Conservation (phyloP, 1,140 invertebrate species). For the Thaumatotibia leucotreta region DNA sequence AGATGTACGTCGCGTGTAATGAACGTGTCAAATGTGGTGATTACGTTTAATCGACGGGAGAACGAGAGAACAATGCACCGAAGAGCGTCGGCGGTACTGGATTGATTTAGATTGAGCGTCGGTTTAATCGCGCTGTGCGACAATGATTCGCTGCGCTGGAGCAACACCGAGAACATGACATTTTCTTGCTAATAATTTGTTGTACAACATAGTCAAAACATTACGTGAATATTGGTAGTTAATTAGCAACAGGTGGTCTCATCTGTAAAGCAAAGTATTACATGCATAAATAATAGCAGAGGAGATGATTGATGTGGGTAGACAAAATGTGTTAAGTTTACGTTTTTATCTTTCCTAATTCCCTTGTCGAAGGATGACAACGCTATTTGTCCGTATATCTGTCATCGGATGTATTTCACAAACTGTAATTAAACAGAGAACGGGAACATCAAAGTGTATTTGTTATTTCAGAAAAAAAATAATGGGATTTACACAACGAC, state of each 20-base stretch:
- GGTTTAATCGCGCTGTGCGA: conserved; percentile 52
- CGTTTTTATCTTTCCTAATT: background rate
- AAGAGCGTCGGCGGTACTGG: conserved; percentile 29
- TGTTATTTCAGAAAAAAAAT: too few relatives aligned
- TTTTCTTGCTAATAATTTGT: background rate
- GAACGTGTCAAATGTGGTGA: conserved; percentile 48
- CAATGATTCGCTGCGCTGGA: conserved; percentile 41
- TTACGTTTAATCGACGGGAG: conserved; percentile 48
- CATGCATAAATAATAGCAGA: background rate
- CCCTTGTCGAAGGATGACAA: too few relatives aligned
- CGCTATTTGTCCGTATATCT: too few relatives aligned
- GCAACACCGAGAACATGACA: background rate
- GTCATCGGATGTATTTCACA: too few relatives aligned
- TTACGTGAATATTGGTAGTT: background rate
- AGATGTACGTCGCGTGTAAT: conserved; percentile 28
- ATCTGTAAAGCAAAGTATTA: background rate
- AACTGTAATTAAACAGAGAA: too few relatives aligned
- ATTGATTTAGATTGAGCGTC: conserved; percentile 54
- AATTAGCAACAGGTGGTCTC: background rate
- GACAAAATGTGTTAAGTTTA: too few relatives aligned
- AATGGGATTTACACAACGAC: too few relatives aligned
- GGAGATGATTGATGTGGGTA: background rate
- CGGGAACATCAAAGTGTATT: too few relatives aligned
- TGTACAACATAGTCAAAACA: background rate
- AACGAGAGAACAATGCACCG: conserved; percentile 54